phyloP scores from a whole-genome alignment of 1,140 invertebrate genomes.

The Cyclina sinensis region DNA sequence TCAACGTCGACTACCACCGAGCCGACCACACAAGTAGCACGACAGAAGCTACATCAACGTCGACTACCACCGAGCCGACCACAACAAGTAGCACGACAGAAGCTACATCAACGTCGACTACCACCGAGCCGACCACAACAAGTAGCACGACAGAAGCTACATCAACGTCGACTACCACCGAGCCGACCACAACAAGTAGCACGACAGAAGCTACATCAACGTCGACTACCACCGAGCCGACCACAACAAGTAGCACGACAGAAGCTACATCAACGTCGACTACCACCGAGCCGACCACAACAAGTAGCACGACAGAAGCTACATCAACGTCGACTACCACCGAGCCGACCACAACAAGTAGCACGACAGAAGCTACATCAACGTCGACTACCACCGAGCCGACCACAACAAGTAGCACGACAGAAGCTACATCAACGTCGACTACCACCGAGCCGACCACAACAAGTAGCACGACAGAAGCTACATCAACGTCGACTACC shows the following conservation, averaged over 20 bases:
- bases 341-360: not conserved
- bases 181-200: not conserved
- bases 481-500: not conserved
- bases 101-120: not conserved
- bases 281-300: no score
- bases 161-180: constrained; percentile 1
- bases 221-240: constrained; percentile 10
- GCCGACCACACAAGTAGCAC: not conserved
- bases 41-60: not conserved
- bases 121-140: not conserved
- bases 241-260: no score
- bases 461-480: not conserved
- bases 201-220: no score
- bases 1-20: not conserved
- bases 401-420: not conserved
- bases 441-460: not conserved
- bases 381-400: not conserved
- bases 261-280: no score
- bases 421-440: not conserved
- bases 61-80: not conserved
- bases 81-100: not conserved
- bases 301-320: no score
- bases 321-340: constrained; percentile 5
- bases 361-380: not conserved
- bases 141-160: not conserved